Percentiles rank a stretch among this genome's conserved stretches.
phyloP scores from a whole-genome alignment of 2,888 invertebrate genomes.

The Meta bourneti region DNA sequence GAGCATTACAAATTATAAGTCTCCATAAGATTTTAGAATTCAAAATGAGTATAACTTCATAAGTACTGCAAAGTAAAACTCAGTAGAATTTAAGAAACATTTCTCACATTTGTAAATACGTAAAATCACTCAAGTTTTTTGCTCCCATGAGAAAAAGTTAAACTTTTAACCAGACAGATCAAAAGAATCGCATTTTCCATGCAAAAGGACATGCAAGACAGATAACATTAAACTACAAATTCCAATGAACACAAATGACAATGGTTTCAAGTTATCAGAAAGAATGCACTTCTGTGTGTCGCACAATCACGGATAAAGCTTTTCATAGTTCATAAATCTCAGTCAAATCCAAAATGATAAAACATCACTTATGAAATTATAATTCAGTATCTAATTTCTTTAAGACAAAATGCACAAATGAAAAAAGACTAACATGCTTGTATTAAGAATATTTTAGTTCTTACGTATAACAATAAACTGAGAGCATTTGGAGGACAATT shows the following conservation, averaged over 20 bases:
- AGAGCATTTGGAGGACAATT: no score
- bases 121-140: no score
- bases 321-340: no score
- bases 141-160: no score
- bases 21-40: no score
- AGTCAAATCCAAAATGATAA: no score
- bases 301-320: slow-evolving; percentile 40
- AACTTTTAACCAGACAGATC: not conserved
- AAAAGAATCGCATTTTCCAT: not conserved
- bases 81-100: no score
- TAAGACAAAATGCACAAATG: not conserved
- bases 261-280: slow-evolving; percentile 49
- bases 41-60: no score
- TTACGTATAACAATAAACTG: not conserved
- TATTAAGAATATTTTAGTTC: not conserved
- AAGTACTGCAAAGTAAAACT: no score
- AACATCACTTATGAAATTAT: not conserved
- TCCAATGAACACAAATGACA: not conserved
- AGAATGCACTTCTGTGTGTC: slow-evolving; percentile 67
- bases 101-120: no score
- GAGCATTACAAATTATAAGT: no score
- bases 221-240: no score
- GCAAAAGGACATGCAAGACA: not conserved
- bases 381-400: not conserved
- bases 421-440: not conserved